Percentiles rank a stretch among this genome's conserved stretches.
Evolutionary conservation across 1,140 invertebrate genomes (phyloP).

Genomic region (Sinella curviseta): DNA sequence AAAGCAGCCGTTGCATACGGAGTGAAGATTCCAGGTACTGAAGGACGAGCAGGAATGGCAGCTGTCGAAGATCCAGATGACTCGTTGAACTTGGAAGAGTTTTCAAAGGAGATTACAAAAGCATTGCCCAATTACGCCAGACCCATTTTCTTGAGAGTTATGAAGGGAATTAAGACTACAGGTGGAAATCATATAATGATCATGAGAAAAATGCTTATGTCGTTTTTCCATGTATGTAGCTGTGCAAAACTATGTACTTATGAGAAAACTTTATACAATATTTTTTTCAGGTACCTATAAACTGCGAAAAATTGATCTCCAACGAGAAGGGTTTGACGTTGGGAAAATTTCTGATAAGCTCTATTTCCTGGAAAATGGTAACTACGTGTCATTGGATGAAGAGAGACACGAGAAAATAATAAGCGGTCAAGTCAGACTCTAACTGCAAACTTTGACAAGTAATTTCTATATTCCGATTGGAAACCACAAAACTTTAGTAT

Average conservation of each 20-base stretch:
- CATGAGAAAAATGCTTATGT: not conserved
- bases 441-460: conserved; percentile 46
- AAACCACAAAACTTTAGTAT: too few species aligned
- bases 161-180: conserved; percentile 80
- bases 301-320: conserved; percentile 84
- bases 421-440: conserved; percentile 63
- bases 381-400: conserved; percentile 65
- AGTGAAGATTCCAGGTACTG: conserved; percentile 72
- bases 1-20: conserved; percentile 89
- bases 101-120: conserved; percentile 66
- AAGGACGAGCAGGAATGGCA: conserved; percentile 94
- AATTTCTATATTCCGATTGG: too few species aligned
- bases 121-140: conserved; percentile 80
- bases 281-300: conserved; percentile 77
- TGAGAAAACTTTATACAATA: not conserved
- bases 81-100: conserved; percentile 66
- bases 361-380: conserved; percentile 60
- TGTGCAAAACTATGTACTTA: not conserved
- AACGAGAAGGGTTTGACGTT: conserved; percentile 86
- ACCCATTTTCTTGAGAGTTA: conserved; percentile 82
- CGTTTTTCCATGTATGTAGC: too few species aligned
- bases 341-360: conserved; percentile 72
- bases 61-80: conserved; percentile 81
- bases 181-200: conserved; percentile 59
- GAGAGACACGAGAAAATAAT: conserved; percentile 68